phyloP scores from a whole-genome alignment of 1,140 invertebrate genomes.

The Drosophila serrata region DNA sequence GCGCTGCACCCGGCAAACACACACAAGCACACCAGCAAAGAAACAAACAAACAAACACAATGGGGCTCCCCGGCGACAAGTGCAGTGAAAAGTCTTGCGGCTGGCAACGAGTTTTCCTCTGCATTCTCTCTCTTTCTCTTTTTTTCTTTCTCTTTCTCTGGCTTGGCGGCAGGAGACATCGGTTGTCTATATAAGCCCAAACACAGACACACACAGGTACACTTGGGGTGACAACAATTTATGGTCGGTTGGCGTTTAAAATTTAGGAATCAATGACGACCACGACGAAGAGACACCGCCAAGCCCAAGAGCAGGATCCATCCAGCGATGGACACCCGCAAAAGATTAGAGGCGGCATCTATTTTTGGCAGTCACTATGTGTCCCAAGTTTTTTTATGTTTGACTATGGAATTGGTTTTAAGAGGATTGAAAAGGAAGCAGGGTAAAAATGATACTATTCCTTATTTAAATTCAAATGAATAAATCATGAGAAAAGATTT shows the following conservation, averaged over 20 bases:
- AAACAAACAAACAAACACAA: conserved; percentile 44
- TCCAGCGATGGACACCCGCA: conserved; percentile 24
- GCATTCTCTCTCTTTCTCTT: background rate
- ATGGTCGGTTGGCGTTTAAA: conserved; percentile 71
- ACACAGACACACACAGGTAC: background rate
- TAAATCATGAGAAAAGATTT: background rate
- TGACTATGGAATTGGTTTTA: conserved; percentile 14
- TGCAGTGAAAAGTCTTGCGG: conserved; percentile 74
- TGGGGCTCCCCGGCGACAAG: conserved; percentile 62
- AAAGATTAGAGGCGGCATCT: conserved; percentile 48
- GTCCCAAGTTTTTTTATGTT: conserved; percentile 12
- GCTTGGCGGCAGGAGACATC: conserved; percentile 32
- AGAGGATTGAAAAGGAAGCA: no score
- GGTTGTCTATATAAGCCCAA: conserved; percentile 27
- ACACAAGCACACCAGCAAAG: conserved; percentile 30
- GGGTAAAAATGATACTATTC: background rate
- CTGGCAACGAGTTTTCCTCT: conserved; percentile 68
- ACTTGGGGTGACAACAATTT: conserved; percentile 64
- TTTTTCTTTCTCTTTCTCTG: conserved; percentile 1
- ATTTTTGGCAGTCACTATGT: conserved; percentile 46
- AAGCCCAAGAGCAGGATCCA: conserved; percentile 9
- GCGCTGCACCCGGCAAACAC: conserved; percentile 65
- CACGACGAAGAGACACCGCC: conserved; percentile 25
- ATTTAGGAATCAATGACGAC: conserved; percentile 61
- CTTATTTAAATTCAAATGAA: background rate